These are phyloP conservation scores for Alligator mississippiensis DNA, from an alignment of 2,113 vertebrate species.

Conservation along the genomic window DNA sequence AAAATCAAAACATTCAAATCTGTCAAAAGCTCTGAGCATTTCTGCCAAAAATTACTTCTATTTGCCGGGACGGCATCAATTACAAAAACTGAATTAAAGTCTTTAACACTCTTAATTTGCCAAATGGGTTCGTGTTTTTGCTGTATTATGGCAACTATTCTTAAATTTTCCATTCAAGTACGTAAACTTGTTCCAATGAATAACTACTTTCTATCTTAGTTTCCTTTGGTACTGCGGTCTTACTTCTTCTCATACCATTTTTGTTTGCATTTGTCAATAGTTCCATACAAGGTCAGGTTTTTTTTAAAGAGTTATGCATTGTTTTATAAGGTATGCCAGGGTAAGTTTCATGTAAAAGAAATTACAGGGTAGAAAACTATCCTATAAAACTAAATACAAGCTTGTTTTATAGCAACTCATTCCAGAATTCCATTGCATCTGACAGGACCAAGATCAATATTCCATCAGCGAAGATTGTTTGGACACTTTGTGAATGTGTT, in stretches of 20 bases:
- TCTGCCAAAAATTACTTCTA: background rate
- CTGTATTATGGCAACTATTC: background rate
- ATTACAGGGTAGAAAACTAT: slow-evolving; percentile 8
- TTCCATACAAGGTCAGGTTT: background rate
- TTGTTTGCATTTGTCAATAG: background rate
- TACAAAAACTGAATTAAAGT: background rate
- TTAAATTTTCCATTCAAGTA: background rate
- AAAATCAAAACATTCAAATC: background rate
- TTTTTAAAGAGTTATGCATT: background rate
- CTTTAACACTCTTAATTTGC: background rate
- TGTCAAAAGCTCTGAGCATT: background rate
- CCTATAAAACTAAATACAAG: background rate
- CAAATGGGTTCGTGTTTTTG: background rate
- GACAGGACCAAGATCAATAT: slow-evolving; percentile 25
- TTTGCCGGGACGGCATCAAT: background rate
- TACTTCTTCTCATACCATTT: background rate
- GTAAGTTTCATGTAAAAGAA: background rate
- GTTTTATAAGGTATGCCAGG: background rate
- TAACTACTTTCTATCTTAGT: background rate
- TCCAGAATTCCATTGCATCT: background rate
- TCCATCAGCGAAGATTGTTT: background rate
- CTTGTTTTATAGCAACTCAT: slow-evolving; percentile 13
- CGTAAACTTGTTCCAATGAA: background rate
- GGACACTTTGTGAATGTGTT: background rate
- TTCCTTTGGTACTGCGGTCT: background rate